Percentiles rank a stretch among this genome's conserved stretches.
Evolutionary conservation across 2,113 vertebrate genomes (phyloP).

Genomic region (Pitta sordida): DNA sequence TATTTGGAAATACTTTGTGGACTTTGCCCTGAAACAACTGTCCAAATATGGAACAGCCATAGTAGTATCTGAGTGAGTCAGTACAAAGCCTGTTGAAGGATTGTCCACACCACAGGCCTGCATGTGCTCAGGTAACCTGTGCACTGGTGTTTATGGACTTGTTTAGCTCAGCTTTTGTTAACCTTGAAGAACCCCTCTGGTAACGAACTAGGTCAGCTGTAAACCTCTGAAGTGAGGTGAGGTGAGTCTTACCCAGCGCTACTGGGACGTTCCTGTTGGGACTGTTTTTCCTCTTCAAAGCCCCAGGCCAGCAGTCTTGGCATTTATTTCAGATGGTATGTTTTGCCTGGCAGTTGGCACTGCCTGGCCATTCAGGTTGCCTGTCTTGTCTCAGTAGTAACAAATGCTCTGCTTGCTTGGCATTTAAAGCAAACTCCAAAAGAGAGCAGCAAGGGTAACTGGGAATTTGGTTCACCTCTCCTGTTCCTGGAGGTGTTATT

Average conservation of each 20-base stretch:
- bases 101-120: background rate
- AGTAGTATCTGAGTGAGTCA: background rate
- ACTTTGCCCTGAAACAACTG: background rate
- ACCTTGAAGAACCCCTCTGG: background rate
- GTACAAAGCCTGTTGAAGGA: background rate
- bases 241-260: background rate
- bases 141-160: accelerated
- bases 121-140: background rate
- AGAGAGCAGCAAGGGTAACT: background rate
- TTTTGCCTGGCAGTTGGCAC: background rate
- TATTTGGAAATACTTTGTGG: background rate
- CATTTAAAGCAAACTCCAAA: background rate
- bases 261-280: background rate
- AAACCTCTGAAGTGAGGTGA: background rate
- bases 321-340: background rate
- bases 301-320: background rate
- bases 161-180: background rate
- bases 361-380: accelerated
- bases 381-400: background rate
- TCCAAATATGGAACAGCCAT: background rate
- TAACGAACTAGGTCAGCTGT: background rate
- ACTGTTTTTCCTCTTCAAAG: background rate
- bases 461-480: background rate
- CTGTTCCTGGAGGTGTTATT: background rate
- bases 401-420: background rate